phyloP scores from a whole-genome alignment of 2,797 vertebrate species.

The Sebastes jordani region DNA sequence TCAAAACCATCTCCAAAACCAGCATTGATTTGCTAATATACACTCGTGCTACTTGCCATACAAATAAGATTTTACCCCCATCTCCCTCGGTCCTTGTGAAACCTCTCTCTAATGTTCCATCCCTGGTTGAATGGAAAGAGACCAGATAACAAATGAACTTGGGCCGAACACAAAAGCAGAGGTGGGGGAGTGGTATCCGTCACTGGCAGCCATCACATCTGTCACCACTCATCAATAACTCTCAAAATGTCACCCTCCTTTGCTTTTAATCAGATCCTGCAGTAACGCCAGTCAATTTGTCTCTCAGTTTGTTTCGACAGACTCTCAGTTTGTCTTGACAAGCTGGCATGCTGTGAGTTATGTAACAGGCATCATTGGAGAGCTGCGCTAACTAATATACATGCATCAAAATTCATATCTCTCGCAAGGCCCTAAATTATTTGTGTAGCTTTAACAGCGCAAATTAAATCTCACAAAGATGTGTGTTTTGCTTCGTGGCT shows the following conservation, averaged over 20 bases:
- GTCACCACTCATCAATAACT: slow-evolving; percentile 70
- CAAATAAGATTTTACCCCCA: slow-evolving; percentile 13
- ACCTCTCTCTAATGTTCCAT: neutral
- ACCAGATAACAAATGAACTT: slow-evolving; percentile 14
- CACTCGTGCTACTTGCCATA: slow-evolving; percentile 7
- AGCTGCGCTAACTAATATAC: slow-evolving; percentile 65
- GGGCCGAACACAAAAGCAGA: slow-evolving; percentile 23
- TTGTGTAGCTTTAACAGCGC: slow-evolving; percentile 74
- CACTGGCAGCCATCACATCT: slow-evolving; percentile 57
- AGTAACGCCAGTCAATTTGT: slow-evolving; percentile 65
- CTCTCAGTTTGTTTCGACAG: slow-evolving; percentile 58
- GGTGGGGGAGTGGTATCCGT: slow-evolving; percentile 29
- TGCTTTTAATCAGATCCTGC: slow-evolving; percentile 73
- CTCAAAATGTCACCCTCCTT: slow-evolving; percentile 56
- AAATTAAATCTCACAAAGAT: slow-evolving; percentile 74
- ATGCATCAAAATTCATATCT: slow-evolving; percentile 70
- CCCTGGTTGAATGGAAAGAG: slow-evolving; percentile 9
- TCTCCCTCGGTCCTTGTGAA: neutral
- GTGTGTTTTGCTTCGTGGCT: slow-evolving; percentile 55
- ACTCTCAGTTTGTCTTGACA: slow-evolving; percentile 58
- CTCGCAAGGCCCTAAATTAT: slow-evolving; percentile 71
- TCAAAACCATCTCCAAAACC: slow-evolving; percentile 40
- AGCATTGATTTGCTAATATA: slow-evolving; percentile 32
- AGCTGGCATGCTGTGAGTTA: slow-evolving; percentile 64
- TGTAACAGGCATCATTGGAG: slow-evolving; percentile 68